phyloP scores from a whole-genome alignment of 2,113 vertebrate genomes.

The Pelvicachromis taeniatus region DNA sequence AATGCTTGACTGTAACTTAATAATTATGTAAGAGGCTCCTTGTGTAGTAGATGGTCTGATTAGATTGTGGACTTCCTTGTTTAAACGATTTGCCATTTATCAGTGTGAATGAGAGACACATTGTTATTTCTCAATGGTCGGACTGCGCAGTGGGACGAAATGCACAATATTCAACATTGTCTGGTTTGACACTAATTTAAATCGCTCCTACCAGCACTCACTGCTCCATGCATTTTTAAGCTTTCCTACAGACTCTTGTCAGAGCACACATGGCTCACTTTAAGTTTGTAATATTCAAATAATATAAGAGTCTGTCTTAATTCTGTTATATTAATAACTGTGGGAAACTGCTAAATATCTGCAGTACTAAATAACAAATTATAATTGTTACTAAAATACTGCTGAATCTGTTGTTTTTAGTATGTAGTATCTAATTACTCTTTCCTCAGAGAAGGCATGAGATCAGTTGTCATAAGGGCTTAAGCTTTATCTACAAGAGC shows the following conservation, averaged over 20 bases:
- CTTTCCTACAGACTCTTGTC: background rate
- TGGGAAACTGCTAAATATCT: background rate
- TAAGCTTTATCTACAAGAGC: background rate
- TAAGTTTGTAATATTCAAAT: background rate
- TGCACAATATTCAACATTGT: background rate
- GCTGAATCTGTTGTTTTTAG: background rate
- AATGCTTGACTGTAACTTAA: background rate
- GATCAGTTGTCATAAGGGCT: background rate
- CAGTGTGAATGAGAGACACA: background rate
- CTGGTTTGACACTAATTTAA: background rate
- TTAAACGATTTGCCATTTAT: background rate
- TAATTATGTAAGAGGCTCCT: background rate
- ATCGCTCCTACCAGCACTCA: background rate
- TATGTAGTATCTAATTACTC: background rate
- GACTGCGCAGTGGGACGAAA: background rate
- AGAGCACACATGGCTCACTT: background rate
- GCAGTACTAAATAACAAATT: background rate
- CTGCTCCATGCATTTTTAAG: background rate
- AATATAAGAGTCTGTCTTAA: background rate
- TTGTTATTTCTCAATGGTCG: background rate
- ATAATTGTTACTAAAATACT: background rate
- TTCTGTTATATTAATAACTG: background rate
- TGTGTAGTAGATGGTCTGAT: background rate
- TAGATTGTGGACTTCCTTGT: background rate
- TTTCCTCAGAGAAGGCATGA: background rate